Percentiles rank a stretch among this genome's conserved stretches.
Evolutionary conservation across 2,113 vertebrate genomes (phyloP).

Genomic region (Atherinomorus stipes): DNA sequence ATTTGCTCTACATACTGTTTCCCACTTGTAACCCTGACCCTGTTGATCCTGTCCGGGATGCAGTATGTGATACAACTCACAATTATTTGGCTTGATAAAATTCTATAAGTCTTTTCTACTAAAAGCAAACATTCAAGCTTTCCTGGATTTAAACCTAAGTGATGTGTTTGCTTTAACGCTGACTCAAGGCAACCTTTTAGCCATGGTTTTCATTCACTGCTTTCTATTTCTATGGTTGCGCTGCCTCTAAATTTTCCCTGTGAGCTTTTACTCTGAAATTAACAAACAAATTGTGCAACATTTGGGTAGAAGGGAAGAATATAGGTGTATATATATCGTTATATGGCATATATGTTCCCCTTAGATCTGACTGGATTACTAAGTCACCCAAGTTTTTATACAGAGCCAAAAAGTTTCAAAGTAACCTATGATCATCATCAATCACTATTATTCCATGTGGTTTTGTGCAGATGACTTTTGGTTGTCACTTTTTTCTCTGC

Average conservation of each 20-base stretch:
- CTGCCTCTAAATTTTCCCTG: conserved; percentile 48
- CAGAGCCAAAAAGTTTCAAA: not conserved
- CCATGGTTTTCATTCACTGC: conserved; percentile 1
- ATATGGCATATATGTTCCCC: not conserved
- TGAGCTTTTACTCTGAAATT: conserved; percentile 22
- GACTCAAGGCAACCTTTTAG: conserved; percentile 20
- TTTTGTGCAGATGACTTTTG: not conserved
- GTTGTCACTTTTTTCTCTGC: not conserved
- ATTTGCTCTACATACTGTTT: conserved; percentile 20
- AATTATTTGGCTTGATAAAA: conserved; percentile 14
- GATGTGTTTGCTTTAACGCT: conserved; percentile 45
- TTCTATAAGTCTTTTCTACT: conserved; percentile 22
- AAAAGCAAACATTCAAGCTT: conserved; percentile 50
- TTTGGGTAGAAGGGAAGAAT: conserved; percentile 16
- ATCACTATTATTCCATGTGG: not conserved
- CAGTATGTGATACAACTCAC: conserved; percentile 19
- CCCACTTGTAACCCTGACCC: conserved; percentile 6
- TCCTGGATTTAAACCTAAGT: conserved; percentile 37
- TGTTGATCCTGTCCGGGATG: conserved; percentile 30
- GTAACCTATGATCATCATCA: not conserved
- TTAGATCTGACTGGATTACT: not conserved
- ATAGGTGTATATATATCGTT: not conserved
- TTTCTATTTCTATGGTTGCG: conserved; percentile 31
- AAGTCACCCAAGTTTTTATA: not conserved
- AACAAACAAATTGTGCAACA: conserved; percentile 5